Evolutionary conservation across 2,113 vertebrate genomes (phyloP).

Genomic region (Semicossyphus pulcher): DNA sequence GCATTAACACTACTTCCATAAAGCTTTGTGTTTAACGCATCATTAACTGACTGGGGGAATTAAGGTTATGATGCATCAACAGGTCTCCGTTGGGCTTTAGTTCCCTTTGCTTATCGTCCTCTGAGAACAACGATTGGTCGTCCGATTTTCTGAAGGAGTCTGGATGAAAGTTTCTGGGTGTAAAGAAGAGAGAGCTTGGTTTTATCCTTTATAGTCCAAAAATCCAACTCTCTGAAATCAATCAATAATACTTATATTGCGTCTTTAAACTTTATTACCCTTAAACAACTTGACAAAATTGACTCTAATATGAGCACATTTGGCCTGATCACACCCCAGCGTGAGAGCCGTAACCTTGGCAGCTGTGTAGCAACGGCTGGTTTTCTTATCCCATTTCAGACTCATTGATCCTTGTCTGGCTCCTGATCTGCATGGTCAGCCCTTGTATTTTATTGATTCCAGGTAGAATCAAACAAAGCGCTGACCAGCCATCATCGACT

Average conservation of each 20-base stretch:
- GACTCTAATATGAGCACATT: slow-evolving; percentile 5
- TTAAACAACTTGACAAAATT: background rate
- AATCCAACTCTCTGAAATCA: background rate
- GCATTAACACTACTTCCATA: slow-evolving; percentile 9
- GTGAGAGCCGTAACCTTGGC: slow-evolving; percentile 49
- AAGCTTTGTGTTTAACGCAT: slow-evolving; percentile 55
- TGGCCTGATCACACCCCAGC: slow-evolving; percentile 16
- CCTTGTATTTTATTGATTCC: slow-evolving; percentile 58
- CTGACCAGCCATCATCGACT: slow-evolving; percentile 53
- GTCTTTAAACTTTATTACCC: background rate
- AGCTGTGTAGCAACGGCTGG: slow-evolving; percentile 6
- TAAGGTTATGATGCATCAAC: slow-evolving; percentile 34
- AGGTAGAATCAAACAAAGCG: slow-evolving; percentile 63
- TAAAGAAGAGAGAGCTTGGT: background rate
- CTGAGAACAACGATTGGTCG: background rate
- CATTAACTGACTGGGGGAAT: slow-evolving; percentile 44
- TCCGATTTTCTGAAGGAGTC: background rate
- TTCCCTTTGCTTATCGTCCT: background rate
- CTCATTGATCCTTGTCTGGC: slow-evolving; percentile 61
- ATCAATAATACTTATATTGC: background rate
- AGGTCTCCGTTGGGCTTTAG: slow-evolving; percentile 15
- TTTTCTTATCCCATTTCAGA: slow-evolving; percentile 68
- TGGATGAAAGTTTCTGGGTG: background rate
- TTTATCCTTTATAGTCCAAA: background rate
- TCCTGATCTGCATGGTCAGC: slow-evolving; percentile 68